Evolutionary conservation across 2,113 vertebrate species (phyloP), one percentile per base, ranked within the genome.

Genomic region (Tympanuchus pallidicinctus): DNA sequence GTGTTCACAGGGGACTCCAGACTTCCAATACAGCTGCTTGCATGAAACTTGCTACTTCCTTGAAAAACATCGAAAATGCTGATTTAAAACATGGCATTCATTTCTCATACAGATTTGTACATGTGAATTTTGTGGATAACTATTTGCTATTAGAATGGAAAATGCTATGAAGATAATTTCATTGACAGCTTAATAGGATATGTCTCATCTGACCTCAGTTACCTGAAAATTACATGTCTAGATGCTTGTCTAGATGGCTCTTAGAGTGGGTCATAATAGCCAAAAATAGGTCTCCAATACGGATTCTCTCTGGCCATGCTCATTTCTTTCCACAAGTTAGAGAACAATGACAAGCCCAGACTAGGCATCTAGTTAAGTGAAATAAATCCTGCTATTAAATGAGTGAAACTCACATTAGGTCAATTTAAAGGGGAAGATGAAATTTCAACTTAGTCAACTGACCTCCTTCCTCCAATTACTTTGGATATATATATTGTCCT

Each of bases 241-340:
- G 50, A 60, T 86, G 22, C n/a, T 66, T 85, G 66, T 76, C 70
- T 64, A 83, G 69, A 60, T 0, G 2, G 28, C 60, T 82, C 38
- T 88, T 59, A 79, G 50, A 38, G n/a, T 79, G 42, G 71, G 11
- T 78, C 56, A 67, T 80, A 67, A 50, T 43, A 81, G 8, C 42
- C 38, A 86, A 79, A 93, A 92, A 86, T 45, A 90, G 50, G 64
- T 48, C 88, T 90, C 64, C 88, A 67, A 50, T 47, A 78, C 27
- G 77, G 60, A 91, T 89, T 92, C 14, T 83, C 50, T 73, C n/a
- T 73, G 36, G 10, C 11, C 45, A 25, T 71, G 24, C 42, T 93
- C 22, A 22, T 93, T 88, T 86, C 47, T 91, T 67, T 77, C 60
- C 57, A 80, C 19, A 74, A 57, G 60, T 90, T 80, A 66, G 50